These are phyloP conservation scores for Falco biarmicus DNA, from an alignment of 2,797 vertebrate species.

Conservation along the genomic window DNA sequence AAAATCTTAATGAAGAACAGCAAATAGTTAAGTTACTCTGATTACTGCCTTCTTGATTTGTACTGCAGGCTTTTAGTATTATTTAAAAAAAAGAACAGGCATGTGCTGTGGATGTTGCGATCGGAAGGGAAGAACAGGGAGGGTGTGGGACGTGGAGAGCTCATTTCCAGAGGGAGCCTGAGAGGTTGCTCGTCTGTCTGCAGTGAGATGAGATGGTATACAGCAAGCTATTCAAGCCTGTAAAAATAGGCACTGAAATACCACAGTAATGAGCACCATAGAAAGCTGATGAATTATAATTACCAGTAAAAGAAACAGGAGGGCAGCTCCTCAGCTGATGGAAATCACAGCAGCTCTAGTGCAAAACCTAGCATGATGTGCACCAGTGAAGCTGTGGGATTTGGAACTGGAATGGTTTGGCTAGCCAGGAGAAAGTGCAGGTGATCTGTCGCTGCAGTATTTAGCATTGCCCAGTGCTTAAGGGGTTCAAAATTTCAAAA, in stretches of 20 bases:
- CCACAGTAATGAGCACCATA: slow-evolving; percentile 21
- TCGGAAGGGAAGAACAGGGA: background rate
- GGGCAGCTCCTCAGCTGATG: slow-evolving; percentile 25
- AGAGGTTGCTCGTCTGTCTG: background rate
- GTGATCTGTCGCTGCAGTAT: background rate
- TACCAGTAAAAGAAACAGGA: background rate
- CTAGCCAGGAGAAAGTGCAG: background rate
- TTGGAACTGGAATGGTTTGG: background rate
- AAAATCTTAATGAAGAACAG: background rate
- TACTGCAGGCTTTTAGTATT: background rate
- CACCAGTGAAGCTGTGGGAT: background rate
- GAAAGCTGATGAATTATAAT: slow-evolving; percentile 58
- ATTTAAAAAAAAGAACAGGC: background rate
- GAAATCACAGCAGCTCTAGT: background rate
- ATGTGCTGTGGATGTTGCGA: background rate
- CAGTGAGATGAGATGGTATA: background rate
- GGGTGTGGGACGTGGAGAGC: background rate
- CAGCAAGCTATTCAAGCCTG: slow-evolving; percentile 10
- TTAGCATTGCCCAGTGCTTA: background rate
- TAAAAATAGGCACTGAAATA: slow-evolving; percentile 5
- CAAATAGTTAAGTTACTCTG: background rate
- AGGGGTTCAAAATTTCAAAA: background rate
- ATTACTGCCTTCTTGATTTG: background rate
- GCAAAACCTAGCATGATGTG: background rate
- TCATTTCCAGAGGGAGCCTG: background rate